Base-by-base conservation (phyloP, 2,113 vertebrate species). In the Chloroceryle aenea region DNA sequence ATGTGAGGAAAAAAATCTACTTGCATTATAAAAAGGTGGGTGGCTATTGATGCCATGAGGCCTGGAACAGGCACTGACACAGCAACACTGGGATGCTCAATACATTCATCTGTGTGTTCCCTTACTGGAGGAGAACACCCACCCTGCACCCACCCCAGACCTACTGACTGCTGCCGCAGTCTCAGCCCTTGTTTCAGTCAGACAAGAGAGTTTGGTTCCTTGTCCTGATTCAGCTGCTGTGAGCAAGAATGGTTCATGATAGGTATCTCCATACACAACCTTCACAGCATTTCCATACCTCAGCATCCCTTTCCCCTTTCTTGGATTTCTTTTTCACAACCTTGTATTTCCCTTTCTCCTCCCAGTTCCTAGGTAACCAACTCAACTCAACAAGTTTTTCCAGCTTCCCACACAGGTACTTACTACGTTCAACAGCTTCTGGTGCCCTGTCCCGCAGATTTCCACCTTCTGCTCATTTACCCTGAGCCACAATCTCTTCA, bases 181-280 rank as follows among this genome's bases (percentile, higher is more conserved):
- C 6, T 34, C 36, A 62, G 9, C 4, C 2, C 12, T 30, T 72
- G 5, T 2, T 36, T 89, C 29, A 50, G 6, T 63, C 47, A 75
- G 19, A 68, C 5, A 12, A 32, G 19, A 45, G 6, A 9, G 1
- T 34, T 83, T 76, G 23, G 6, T 29, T 79, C 27, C 30, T 8
- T n/a, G 17, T 34, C 21, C 23, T 75, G 5, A 18, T 87, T 7
- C 29, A 42, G 17, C 6, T 32, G 14, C 12, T 30, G 3, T 1
- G 4, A 34, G 15, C 15, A 36, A 26, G 30, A 52, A 6, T 4
- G 17, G 22, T 0, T 20, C 1, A 0, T 0, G 0, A 0, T 14
- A 62, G 23, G 4, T 8, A 25, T 3, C 12, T 4, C 1, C 9
- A 19, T 19, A 50, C 0, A 38, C 5, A 2, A 2, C 11, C 7